Conservation (phyloP, 2,888 invertebrate species). For the Drosophila picticornis region DNA sequence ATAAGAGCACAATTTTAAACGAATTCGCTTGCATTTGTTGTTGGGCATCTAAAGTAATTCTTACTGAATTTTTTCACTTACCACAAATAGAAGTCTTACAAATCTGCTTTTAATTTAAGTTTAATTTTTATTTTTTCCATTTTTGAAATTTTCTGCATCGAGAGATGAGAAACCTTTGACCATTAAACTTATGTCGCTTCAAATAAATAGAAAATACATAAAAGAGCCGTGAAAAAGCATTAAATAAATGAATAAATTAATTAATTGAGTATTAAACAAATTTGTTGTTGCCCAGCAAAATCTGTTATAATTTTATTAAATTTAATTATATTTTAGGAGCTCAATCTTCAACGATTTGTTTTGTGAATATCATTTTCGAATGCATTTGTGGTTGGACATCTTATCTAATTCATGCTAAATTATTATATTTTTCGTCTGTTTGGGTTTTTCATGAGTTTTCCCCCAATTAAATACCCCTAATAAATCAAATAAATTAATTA, state of each 20-base stretch:
- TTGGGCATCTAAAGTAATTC: too few relatives aligned
- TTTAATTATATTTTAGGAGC: too few relatives aligned
- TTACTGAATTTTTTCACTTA: background rate
- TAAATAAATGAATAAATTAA: too few relatives aligned
- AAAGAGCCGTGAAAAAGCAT: background rate
- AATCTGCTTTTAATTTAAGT: background rate
- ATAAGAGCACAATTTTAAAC: too few relatives aligned
- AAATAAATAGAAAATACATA: background rate
- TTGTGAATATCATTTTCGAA: too few relatives aligned
- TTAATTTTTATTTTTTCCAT: too few relatives aligned
- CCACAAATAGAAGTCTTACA: background rate
- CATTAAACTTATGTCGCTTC: slow-evolving; percentile 13
- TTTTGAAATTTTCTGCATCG: too few relatives aligned
- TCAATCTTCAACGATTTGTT: too few relatives aligned
- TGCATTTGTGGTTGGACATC: background rate
- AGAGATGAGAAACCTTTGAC: background rate
- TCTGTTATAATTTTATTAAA: background rate
- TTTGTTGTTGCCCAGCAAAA: background rate
- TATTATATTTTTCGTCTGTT: background rate
- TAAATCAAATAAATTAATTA: background rate
- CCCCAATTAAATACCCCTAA: background rate
- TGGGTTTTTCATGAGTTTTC: background rate
- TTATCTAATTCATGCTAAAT: background rate
- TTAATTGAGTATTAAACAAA: accelerated
- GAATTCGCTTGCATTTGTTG: background rate